A percentile compares a stretch with the other conserved stretches of the same genome.
Conservation (phyloP, 1,140 invertebrate species). For the Drosophila watanabei region DNA sequence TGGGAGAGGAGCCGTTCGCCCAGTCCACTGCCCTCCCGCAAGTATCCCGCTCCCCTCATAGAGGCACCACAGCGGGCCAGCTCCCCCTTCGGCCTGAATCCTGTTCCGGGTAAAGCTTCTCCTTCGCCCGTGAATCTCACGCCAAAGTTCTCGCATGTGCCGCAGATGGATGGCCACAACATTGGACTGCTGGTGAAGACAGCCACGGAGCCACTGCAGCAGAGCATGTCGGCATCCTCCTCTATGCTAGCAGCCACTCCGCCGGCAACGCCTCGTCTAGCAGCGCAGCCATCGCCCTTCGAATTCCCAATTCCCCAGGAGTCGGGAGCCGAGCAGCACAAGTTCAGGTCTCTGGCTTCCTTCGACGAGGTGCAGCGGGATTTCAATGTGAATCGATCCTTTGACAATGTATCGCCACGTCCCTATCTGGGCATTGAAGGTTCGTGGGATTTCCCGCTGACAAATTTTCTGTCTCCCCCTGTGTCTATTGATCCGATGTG, state of each 20-base stretch:
- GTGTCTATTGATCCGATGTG: background rate
- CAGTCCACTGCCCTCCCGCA: conserved; percentile 64
- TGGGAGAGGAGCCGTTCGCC: conserved; percentile 63
- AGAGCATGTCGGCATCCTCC: conserved; percentile 62
- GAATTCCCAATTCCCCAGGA: conserved; percentile 40
- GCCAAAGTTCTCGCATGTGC: conserved; percentile 60
- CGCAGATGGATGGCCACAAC: conserved; percentile 79
- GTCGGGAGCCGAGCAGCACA: background rate
- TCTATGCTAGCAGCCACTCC: conserved; percentile 61
- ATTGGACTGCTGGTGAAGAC: conserved; percentile 73
- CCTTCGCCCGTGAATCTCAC: conserved; percentile 23
- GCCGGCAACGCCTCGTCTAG: conserved; percentile 59
- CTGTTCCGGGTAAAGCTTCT: conserved; percentile 29
- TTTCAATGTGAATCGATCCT: conserved; percentile 66
- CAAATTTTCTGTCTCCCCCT: background rate
- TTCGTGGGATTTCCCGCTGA: conserved; percentile 44
- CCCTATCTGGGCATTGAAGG: conserved; percentile 78
- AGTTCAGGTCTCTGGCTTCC: conserved; percentile 55
- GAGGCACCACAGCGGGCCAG: conserved; percentile 69
- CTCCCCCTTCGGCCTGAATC: conserved; percentile 75
- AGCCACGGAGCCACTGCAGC: conserved; percentile 66
- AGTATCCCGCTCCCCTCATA: conserved; percentile 74
- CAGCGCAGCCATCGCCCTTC: conserved; percentile 57
- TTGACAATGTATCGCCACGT: conserved; percentile 81
- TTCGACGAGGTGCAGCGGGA: conserved; percentile 60